Base-by-base conservation (phyloP, 2,888 invertebrate species). In the Lasioglossum pauxillum region DNA sequence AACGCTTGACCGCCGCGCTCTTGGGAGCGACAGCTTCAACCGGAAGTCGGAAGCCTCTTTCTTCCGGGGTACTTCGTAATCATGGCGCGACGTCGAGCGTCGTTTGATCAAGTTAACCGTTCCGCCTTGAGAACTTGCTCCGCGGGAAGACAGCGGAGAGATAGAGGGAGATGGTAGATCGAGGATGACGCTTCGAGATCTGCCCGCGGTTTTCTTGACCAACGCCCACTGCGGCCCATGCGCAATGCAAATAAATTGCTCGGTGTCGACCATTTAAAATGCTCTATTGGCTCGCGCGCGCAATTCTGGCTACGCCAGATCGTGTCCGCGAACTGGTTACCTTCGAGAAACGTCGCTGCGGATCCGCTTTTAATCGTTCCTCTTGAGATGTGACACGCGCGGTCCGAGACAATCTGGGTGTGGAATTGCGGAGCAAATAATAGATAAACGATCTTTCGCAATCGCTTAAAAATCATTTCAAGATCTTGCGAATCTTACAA, bases 241-340 rank as follows among this genome's bases (percentile, higher is more conserved):
- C 88, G 88, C 77, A 67, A 73, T 71, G 83, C 73, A 80, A 89
- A 88, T 83, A 87, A 90, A 88, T 88, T 86, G 84, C 75, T 84
- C 83, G 64, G 76, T 80, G 77, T 53, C 69, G 44, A 8, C 60
- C 87, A 57, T 83, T 85, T 72, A 75, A 81, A 75, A 75, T 49
- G n/a, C 49, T 81, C 72, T 69, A 84, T 84, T 74, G 78, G 60
- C 72, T 72, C 76, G 69, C 74, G 69, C 82, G 75, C 78, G 38
- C 69, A 23, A 74, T 74, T 75, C 72, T 76, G 46, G 5, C 78
- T 71, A 44, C 53, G 23, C 64, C 67, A 35, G 72, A 19, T 72
- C 46, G 35, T 23, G 49, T 71, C 60, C 78, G 49, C 84, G 75
- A 88, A 88, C 83, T 69, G 79, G 83, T 88, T 78, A 75, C 23